phyloP scores from a whole-genome alignment of 2,113 vertebrate genomes.

The Diadophis punctatus region DNA sequence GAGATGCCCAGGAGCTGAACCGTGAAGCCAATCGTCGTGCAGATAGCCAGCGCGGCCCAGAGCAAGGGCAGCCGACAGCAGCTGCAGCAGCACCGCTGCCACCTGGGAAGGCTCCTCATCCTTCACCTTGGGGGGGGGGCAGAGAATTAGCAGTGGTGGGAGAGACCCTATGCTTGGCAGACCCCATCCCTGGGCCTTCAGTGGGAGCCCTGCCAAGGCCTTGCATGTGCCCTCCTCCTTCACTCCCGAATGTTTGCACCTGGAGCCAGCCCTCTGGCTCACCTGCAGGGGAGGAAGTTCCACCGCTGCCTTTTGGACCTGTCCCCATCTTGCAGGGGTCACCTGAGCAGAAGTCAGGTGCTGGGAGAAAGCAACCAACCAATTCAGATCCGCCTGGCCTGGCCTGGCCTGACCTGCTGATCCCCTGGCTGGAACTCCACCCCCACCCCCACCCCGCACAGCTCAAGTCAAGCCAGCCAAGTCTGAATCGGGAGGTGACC shows the following conservation, averaged over 20 bases:
- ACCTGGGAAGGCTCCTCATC: background rate
- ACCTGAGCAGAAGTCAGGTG: background rate
- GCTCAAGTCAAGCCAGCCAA: background rate
- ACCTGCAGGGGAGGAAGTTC: background rate
- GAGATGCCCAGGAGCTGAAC: background rate
- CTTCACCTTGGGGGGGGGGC: background rate
- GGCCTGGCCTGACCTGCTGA: background rate
- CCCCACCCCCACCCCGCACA: background rate
- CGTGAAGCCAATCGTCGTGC: background rate
- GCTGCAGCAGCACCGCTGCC: background rate
- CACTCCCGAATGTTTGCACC: background rate
- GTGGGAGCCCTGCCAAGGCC: background rate
- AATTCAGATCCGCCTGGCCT: background rate
- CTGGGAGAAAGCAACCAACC: background rate
- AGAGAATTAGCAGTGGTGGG: background rate
- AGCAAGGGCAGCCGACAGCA: background rate
- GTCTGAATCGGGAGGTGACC: background rate
- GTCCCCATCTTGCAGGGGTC: background rate
- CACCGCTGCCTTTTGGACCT: background rate
- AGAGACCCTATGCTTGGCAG: background rate
- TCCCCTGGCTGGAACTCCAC: background rate
- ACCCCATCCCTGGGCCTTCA: background rate
- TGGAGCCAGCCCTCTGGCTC: background rate
- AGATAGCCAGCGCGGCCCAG: background rate
- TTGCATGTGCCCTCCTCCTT: background rate